Base-by-base conservation (phyloP, 2,113 vertebrate genomes). In the Apistogramma diplotaenia region DNA sequence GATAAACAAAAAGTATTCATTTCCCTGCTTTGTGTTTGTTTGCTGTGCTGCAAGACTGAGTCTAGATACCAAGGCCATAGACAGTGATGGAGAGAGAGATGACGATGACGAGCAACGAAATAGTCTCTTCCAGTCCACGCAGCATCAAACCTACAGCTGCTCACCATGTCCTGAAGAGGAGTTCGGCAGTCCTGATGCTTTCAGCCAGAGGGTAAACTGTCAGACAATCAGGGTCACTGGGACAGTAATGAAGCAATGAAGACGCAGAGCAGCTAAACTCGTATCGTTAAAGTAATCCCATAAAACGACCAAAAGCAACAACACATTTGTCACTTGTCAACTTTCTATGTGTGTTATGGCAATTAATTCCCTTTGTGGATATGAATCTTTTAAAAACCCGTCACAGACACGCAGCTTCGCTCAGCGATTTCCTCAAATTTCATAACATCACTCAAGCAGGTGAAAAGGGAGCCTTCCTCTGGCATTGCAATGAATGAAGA, bases 41-140 rank as follows among this genome's bases (percentile, higher is more conserved):
- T 75, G 46, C 59, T 58, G 27, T 58, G 53, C 43, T 79, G 40
- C 25, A 59, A 99, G 97, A 82, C 94, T 97, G 79, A 98, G 97
- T 92, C 86, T 97, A 25, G 96, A 97, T 27, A 73, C 94, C 15
- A 89, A 85, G 0, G 93, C 92, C 11, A 78, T 89, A 25, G 95
- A 95, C 93, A 97, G 96, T 1, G 96, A 96, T 3, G 92, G 91
- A 40, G 97, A 96, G 67, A 87, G 87, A 77, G 96, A 96, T 0
- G 91, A 89, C 4, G 89, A 92, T 1, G 88, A 92, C 12, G 87
- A 91, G 18, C 46, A 21, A 76, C 79, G 76, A 23, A 92, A 85
- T 9, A 91, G 85, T 59, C 87, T 90, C 35, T 77, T 86, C 35
- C 77, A 84, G 85, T 65, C 87, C 29, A 83, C 40, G 54, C 72